Evolutionary conservation across 2,888 invertebrate genomes (phyloP), one percentile per base, ranked within the genome.

Genomic region (Lingula anatina): DNA sequence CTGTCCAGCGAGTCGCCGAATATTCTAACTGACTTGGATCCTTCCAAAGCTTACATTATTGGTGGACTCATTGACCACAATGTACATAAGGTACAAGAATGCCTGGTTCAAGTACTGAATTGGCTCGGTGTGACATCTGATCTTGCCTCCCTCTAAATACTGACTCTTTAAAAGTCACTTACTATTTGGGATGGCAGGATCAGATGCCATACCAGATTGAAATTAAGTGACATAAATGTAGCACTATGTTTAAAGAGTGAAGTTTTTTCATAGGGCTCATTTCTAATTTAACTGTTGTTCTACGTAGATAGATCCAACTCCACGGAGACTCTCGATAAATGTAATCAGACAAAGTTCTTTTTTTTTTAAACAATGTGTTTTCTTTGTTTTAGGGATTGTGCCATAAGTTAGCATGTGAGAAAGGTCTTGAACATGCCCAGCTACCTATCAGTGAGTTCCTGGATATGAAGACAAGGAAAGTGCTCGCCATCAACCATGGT

Each of bases 51-150:
- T 41, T 99, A 97, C 70, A 85, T 99, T 44, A 96, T 99, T 73
- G 99, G 99, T 37, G 99, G 96, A 25, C 80, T 99, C 40, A 94
- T 99, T 0, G 99, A 99, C 79, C 97, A 99, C 73, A 99, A 99
- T 79, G 84, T 87, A 62, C 88, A 94, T 61, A 97, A 96, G 82
- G 89, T 85, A 73, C n/a, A 9, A 39, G 9, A 39, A 20, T 9
- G 39, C n/a, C 39, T 18, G 18, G 18, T 12, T 7, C 39, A 12
- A 9, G 18, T 9, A 39, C 7, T 18, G 15, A 31, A 31, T 15
- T 7, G 18, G 39, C 39, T 39, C 18, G 7, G 18, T 7, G 20
- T 12, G 9, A 20, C 39, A n/a, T n/a, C n/a, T n/a, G n/a, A n/a
- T n/a, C n/a, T n/a, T n/a, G n/a, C 62, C 45, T 21, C n/a, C n/a